Conservation (phyloP, 2,888 invertebrate species). For the Gymnocheta viridis region DNA sequence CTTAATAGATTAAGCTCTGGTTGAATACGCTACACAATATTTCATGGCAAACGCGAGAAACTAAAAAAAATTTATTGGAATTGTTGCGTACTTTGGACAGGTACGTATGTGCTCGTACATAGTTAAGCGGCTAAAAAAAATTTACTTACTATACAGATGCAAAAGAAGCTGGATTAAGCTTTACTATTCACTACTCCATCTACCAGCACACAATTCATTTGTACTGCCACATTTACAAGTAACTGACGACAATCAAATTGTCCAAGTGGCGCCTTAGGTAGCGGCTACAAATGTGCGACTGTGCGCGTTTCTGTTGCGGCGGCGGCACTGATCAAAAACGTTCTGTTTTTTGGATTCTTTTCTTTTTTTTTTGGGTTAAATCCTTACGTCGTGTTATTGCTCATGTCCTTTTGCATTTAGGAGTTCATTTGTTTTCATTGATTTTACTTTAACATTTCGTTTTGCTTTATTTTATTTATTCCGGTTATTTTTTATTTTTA, state of each 20-base stretch:
- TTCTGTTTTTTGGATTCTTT: slow-evolving; percentile 38
- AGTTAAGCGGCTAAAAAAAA: background rate
- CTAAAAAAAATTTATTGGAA: slow-evolving; percentile 12
- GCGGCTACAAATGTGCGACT: slow-evolving; percentile 70
- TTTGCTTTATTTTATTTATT: slow-evolving; percentile 62
- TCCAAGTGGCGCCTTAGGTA: slow-evolving; percentile 67
- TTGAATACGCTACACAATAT: slow-evolving; percentile 37
- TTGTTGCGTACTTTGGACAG: background rate
- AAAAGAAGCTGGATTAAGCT: slow-evolving; percentile 46
- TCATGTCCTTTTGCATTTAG: slow-evolving; percentile 72
- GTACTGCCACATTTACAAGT: slow-evolving; percentile 70
- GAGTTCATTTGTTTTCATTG: slow-evolving; percentile 69
- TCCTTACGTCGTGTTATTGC: slow-evolving; percentile 73
- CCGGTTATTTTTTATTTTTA: slow-evolving; percentile 30
- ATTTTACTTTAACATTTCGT: slow-evolving; percentile 55
- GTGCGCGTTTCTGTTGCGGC: slow-evolving; percentile 67
- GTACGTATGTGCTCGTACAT: background rate
- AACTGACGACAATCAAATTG: slow-evolving; percentile 70
- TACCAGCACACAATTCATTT: slow-evolving; percentile 64
- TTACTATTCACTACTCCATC: slow-evolving; percentile 42
- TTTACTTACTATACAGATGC: slow-evolving; percentile 29
- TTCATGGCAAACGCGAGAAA: background rate
- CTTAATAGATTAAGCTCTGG: slow-evolving; percentile 45
- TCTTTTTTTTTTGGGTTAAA: slow-evolving; percentile 56
- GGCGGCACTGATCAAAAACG: slow-evolving; percentile 68